Conservation (phyloP, 1,140 invertebrate genomes). For the Adoxophyes honmai region DNA sequence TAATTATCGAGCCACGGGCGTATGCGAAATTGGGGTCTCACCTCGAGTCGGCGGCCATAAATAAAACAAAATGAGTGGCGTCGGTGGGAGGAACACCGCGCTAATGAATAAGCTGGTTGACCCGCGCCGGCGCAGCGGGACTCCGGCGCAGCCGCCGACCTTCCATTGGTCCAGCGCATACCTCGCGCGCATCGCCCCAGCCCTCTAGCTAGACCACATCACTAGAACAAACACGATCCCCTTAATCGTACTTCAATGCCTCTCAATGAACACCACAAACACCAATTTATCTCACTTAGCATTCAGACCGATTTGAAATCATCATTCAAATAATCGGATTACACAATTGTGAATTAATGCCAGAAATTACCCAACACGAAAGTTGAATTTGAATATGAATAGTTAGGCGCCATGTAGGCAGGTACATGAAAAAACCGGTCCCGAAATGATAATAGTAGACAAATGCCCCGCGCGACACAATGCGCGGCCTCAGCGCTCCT, state of each 20-base stretch:
- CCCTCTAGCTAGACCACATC: not conserved
- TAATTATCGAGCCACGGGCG: slow-evolving; percentile 68
- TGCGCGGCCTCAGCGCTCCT: slow-evolving; percentile 49
- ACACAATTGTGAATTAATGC: slow-evolving; percentile 66
- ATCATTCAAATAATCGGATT: slow-evolving; percentile 45
- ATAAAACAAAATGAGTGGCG: slow-evolving; percentile 70
- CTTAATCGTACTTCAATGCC: not conserved
- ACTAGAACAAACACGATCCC: not conserved
- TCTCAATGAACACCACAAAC: slow-evolving; percentile 26
- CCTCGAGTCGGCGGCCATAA: slow-evolving; percentile 65
- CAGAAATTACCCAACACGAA: slow-evolving; percentile 68
- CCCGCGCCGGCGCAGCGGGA: slow-evolving; percentile 44
- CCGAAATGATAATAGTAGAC: slow-evolving; percentile 70
- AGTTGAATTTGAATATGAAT: slow-evolving; percentile 74
- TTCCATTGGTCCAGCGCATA: not conserved
- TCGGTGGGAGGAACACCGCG: slow-evolving; percentile 62
- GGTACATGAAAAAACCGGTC: slow-evolving; percentile 72
- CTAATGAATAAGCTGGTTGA: slow-evolving; percentile 70
- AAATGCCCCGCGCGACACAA: slow-evolving; percentile 68
- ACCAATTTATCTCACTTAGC: slow-evolving; percentile 39
- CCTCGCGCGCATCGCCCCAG: not conserved
- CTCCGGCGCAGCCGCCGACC: slow-evolving; percentile 10
- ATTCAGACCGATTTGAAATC: slow-evolving; percentile 34
- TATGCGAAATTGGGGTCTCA: slow-evolving; percentile 75
- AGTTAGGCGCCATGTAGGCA: slow-evolving; percentile 71